phyloP scores from a whole-genome alignment of 2,797 vertebrate genomes.

The Labroides dimidiatus region DNA sequence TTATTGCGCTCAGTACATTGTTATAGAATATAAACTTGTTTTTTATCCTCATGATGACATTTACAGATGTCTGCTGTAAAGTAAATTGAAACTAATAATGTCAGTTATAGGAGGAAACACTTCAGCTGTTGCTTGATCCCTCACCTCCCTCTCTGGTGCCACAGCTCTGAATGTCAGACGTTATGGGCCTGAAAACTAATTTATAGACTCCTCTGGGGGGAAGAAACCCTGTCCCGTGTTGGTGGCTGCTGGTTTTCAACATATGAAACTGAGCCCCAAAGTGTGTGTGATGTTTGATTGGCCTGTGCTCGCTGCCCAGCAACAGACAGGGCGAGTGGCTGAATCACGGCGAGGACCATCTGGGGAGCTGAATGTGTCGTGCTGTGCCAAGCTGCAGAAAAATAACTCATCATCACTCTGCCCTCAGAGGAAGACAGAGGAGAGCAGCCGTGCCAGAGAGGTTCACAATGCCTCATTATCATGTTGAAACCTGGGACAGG shows the following conservation, averaged over 20 bases:
- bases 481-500: conserved; percentile 44
- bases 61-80: conserved; percentile 12
- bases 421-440: conserved; percentile 60
- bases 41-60: conserved; percentile 1
- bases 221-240: conserved; percentile 33
- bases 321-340: conserved; percentile 78
- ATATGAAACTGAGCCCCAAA: conserved; percentile 45
- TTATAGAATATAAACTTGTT: not conserved
- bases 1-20: not conserved
- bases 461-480: conserved; percentile 50
- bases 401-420: conserved; percentile 70
- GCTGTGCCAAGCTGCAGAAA: conserved; percentile 74
- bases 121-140: conserved; percentile 32
- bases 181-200: conserved; percentile 43
- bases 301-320: conserved; percentile 71
- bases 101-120: not conserved
- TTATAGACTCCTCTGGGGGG: conserved; percentile 32
- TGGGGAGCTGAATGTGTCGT: conserved; percentile 73
- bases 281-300: conserved; percentile 68
- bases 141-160: conserved; percentile 12
- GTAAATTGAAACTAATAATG: conserved; percentile 5
- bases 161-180: conserved; percentile 40
- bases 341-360: conserved; percentile 80
- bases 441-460: conserved; percentile 34
- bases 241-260: conserved; percentile 55